phyloP scores from a whole-genome alignment of 2,113 vertebrate genomes.

The Hymenochirus boettgeri region DNA sequence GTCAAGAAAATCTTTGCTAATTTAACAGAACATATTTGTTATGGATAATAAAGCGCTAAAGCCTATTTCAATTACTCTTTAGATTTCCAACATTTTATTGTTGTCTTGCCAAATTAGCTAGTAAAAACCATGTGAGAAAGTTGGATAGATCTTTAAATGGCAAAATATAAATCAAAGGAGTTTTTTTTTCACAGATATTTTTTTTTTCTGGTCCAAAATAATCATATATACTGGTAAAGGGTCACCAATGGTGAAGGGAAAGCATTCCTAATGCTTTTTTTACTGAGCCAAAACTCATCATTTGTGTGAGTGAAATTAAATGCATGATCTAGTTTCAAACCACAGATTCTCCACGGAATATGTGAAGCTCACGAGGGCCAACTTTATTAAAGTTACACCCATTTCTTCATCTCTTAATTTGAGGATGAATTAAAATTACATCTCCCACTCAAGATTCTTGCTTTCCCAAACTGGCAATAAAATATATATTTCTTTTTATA shows the following conservation, averaged over 20 bases:
- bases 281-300: constrained; percentile 75
- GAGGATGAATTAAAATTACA: constrained; percentile 55
- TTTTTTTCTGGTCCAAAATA: constrained; percentile 69
- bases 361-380: constrained; percentile 67
- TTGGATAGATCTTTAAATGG: constrained; percentile 51
- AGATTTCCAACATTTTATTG: constrained; percentile 46
- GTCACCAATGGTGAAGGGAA: constrained; percentile 71
- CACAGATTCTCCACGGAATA: constrained; percentile 72
- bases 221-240: constrained; percentile 63
- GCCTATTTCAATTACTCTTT: constrained; percentile 51
- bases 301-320: constrained; percentile 73
- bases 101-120: constrained; percentile 59
- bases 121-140: constrained; percentile 51
- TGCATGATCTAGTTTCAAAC: constrained; percentile 67
- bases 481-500: constrained; percentile 52
- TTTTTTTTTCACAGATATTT: constrained; percentile 67
- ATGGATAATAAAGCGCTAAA: not conserved
- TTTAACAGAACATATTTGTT: not conserved
- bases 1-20: not conserved
- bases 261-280: constrained; percentile 70
- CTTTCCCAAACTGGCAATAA: constrained; percentile 61
- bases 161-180: constrained; percentile 64
- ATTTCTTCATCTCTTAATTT: constrained; percentile 63
- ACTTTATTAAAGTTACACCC: constrained; percentile 71
- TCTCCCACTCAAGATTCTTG: constrained; percentile 53